phyloP scores from a whole-genome alignment of 2,888 invertebrate genomes.

The Diachrysia chrysitis region DNA sequence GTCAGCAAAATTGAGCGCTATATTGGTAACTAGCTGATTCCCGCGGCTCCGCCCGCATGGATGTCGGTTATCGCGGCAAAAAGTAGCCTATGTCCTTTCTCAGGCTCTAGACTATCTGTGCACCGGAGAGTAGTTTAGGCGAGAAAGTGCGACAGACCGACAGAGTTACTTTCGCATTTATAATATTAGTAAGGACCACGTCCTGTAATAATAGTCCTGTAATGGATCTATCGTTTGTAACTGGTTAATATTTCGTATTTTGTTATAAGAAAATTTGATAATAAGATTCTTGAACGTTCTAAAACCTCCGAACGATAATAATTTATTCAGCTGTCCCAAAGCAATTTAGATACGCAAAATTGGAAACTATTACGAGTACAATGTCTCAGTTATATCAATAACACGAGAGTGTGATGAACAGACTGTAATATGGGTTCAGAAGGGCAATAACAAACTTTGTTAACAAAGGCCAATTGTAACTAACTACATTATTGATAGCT shows the following conservation, averaged over 20 bases:
- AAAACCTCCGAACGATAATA: constrained; percentile 14
- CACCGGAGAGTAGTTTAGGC: too few relatives aligned
- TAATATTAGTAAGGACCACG: too few relatives aligned
- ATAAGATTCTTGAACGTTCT: constrained; percentile 12
- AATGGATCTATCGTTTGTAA: too few relatives aligned
- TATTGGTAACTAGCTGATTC: too few relatives aligned
- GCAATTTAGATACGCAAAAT: constrained; percentile 32
- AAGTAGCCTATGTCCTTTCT: too few relatives aligned
- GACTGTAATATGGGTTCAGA: constrained; percentile 8
- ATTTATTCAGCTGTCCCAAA: constrained; percentile 31
- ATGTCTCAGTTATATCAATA: constrained; percentile 34
- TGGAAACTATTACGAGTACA: constrained; percentile 33
- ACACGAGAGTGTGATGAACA: constrained; percentile 24
- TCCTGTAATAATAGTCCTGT: too few relatives aligned
- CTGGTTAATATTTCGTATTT: not conserved
- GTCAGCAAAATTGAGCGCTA: constrained; percentile 27
- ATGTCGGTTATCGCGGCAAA: too few relatives aligned
- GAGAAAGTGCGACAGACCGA: too few relatives aligned
- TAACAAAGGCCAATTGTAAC: constrained; percentile 15
- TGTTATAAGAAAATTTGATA: too few relatives aligned
- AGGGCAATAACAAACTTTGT: constrained; percentile 18
- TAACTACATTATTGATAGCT: constrained; percentile 19
- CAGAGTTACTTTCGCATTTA: too few relatives aligned
- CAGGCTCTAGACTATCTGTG: too few relatives aligned
- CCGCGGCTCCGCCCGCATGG: too few relatives aligned